Conservation (phyloP, 1,140 invertebrate genomes). For the Drosophila novamexicana region DNA sequence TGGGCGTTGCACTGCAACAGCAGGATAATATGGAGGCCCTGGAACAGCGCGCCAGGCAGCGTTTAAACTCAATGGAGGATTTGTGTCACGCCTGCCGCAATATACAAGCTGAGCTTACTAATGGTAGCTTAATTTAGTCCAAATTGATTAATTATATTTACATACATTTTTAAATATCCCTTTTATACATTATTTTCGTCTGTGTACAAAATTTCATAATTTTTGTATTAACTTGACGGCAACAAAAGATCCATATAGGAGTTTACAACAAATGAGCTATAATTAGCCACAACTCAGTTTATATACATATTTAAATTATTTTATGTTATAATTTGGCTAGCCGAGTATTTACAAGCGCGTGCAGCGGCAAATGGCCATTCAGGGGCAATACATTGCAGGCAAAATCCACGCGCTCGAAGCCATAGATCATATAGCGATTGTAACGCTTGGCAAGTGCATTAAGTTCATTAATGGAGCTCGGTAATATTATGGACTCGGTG, state of each 20-base stretch:
- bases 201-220: neutral
- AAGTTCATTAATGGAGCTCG: constrained; percentile 40
- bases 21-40: constrained; percentile 26
- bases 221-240: neutral
- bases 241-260: too few relatives aligned
- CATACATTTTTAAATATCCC: neutral
- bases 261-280: too few relatives aligned
- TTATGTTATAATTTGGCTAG: constrained; percentile 47
- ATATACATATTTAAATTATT: neutral
- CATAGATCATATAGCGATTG: constrained; percentile 68
- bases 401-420: constrained; percentile 58
- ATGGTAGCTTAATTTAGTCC: constrained; percentile 24
- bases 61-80: constrained; percentile 14
- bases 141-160: constrained; percentile 1
- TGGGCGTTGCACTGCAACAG: constrained; percentile 39
- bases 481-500: constrained; percentile 46
- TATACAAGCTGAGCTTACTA: constrained; percentile 57
- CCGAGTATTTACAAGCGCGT: constrained; percentile 31
- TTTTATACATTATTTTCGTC: neutral
- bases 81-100: constrained; percentile 73
- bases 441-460: constrained; percentile 48
- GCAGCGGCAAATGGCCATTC: constrained; percentile 60
- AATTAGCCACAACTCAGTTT: neutral
- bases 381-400: constrained; percentile 56
- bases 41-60: constrained; percentile 29